Evolutionary conservation across 2,113 vertebrate species (phyloP).

Genomic region (Macrotus californicus): DNA sequence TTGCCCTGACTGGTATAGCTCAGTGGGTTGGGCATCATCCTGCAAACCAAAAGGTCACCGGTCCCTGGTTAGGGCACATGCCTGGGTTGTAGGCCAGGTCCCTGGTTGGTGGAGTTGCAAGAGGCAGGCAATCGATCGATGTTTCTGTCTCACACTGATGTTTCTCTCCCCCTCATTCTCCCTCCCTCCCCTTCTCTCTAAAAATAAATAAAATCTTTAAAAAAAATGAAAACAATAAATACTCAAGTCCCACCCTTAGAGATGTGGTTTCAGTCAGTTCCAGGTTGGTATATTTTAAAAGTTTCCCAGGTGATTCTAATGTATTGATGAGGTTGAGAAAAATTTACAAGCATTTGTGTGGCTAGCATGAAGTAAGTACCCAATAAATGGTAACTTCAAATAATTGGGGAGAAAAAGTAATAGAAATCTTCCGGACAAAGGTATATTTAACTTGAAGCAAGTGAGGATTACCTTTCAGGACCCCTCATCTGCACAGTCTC

Average conservation of each 20-base stretch:
- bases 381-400: conserved; percentile 8
- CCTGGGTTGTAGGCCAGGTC: too few species aligned
- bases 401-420: neutral
- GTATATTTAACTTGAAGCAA: conserved; percentile 8
- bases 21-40: too few species aligned
- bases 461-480: neutral
- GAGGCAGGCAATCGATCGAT: too few species aligned
- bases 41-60: too few species aligned
- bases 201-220: too few species aligned
- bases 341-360: neutral
- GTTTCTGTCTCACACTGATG: too few species aligned
- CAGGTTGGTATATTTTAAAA: neutral
- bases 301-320: neutral
- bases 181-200: too few species aligned
- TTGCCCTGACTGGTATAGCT: neutral
- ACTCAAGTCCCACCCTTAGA: neutral
- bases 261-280: neutral
- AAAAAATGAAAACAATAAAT: neutral
- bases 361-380: neutral
- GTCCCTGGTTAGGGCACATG: too few species aligned
- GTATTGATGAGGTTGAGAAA: neutral
- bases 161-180: too few species aligned
- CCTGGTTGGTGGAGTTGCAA: too few species aligned
- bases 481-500: neutral
- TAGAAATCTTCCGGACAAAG: neutral